A percentile compares a stretch with the other conserved stretches of the same genome.
Evolutionary conservation across 2,888 invertebrate species (phyloP).

Genomic region (Aspidiotus rigidus): DNA sequence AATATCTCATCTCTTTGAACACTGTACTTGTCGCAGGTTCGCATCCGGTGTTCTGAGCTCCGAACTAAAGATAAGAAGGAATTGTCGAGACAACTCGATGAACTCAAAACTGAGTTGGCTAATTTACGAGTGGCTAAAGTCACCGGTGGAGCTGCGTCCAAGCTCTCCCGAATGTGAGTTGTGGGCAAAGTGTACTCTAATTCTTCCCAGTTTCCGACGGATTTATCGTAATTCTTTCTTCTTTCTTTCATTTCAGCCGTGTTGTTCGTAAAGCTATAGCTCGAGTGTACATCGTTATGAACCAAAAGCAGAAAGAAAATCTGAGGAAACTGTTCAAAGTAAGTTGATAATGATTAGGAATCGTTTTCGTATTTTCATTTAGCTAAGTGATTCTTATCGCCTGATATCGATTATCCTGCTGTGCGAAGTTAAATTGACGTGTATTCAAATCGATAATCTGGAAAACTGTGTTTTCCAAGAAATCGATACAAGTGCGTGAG

Average conservation of each 20-base stretch:
- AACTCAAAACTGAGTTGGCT: constrained; percentile 92
- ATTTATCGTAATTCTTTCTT: no score
- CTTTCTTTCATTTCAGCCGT: constrained; percentile 58
- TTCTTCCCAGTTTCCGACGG: no score
- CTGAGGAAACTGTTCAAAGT: constrained; percentile 83
- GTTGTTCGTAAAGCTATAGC: constrained; percentile 98
- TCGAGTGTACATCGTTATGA: constrained; percentile 95
- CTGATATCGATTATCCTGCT: no score
- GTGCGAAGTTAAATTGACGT: no score
- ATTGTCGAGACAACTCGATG: constrained; percentile 91
- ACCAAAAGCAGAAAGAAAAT: constrained; percentile 97
- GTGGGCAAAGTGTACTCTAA: no score
- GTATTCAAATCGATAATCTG: no score
- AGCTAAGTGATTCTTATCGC: no score
- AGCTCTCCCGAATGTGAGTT: constrained; percentile 94
- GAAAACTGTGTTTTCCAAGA: no score
- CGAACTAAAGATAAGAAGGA: constrained; percentile 96
- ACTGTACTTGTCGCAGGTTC: neutral
- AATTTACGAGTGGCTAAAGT: constrained; percentile 93
- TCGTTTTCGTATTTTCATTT: no score
- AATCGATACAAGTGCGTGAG: no score
- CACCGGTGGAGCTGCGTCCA: constrained; percentile 96
- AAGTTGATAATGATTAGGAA: constrained; percentile 24
- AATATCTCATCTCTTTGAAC: no score
- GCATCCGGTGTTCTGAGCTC: constrained; percentile 67